Evolutionary conservation across 2,113 vertebrate species (phyloP).

Genomic region (Fukomys damarensis): DNA sequence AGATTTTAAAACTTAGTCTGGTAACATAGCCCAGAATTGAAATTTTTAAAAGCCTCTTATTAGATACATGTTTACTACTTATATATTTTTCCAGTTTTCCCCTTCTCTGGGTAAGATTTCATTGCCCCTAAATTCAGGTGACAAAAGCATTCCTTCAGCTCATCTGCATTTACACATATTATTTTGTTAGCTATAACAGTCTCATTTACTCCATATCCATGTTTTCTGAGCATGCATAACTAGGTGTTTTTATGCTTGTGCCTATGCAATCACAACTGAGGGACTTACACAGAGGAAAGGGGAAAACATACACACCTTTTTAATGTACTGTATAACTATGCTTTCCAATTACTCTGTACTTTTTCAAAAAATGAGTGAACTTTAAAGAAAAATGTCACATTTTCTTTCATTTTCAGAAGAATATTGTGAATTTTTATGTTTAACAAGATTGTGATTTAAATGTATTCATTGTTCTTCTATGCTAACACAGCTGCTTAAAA

Average conservation of each 20-base stretch:
- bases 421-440: not conserved
- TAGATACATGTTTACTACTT: not conserved
- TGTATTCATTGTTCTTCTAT: not conserved
- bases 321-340: not conserved
- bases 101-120: not conserved
- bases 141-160: not conserved
- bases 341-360: not conserved
- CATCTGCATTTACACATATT: not conserved
- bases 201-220: not conserved
- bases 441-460: not conserved
- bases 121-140: not conserved
- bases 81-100: not conserved
- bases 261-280: not conserved
- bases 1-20: slow-evolving; percentile 8
- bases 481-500: not conserved
- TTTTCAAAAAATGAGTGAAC: not conserved
- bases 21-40: not conserved
- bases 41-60: not conserved
- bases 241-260: not conserved
- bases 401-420: not conserved
- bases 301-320: not conserved
- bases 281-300: not conserved
- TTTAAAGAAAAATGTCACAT: not conserved
- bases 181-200: not conserved
- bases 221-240: not conserved